A percentile compares a stretch with the other conserved stretches of the same genome.
Evolutionary conservation across 2,797 vertebrate species (phyloP).

Genomic region (Cossypha caffra): DNA sequence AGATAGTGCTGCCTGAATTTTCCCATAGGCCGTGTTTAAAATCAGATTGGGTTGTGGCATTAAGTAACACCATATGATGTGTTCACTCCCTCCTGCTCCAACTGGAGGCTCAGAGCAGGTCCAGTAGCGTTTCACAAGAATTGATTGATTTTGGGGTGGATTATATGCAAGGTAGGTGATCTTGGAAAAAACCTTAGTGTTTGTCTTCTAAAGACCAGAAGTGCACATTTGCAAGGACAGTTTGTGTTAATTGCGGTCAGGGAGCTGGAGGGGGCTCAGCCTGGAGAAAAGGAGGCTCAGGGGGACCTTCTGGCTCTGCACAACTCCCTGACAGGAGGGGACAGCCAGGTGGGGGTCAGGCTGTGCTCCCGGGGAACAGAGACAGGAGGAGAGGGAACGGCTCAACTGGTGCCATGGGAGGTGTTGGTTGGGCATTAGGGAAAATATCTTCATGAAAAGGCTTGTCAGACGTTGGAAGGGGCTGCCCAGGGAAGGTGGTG

Average conservation of each 20-base stretch:
- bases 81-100: neutral
- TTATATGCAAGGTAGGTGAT: neutral
- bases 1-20: neutral
- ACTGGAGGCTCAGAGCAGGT: neutral
- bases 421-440: neutral
- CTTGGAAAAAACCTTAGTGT: neutral
- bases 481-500: neutral
- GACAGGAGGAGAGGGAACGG: neutral
- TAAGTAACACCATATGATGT: neutral
- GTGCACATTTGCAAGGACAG: neutral
- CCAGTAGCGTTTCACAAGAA: neutral
- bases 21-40: neutral
- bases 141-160: neutral
- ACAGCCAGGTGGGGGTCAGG: rapidly evolving
- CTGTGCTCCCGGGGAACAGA: neutral
- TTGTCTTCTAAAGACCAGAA: neutral
- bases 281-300: neutral
- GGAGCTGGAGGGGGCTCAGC: neutral
- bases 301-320: neutral
- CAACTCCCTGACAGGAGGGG: neutral
- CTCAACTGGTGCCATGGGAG: rapidly evolving
- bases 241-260: neutral
- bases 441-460: neutral
- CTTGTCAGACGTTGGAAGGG: neutral
- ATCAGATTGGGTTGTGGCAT: neutral